These are phyloP conservation scores for Drosophila ochracea DNA, from an alignment of 2,888 invertebrate species.

Conservation along the genomic window DNA sequence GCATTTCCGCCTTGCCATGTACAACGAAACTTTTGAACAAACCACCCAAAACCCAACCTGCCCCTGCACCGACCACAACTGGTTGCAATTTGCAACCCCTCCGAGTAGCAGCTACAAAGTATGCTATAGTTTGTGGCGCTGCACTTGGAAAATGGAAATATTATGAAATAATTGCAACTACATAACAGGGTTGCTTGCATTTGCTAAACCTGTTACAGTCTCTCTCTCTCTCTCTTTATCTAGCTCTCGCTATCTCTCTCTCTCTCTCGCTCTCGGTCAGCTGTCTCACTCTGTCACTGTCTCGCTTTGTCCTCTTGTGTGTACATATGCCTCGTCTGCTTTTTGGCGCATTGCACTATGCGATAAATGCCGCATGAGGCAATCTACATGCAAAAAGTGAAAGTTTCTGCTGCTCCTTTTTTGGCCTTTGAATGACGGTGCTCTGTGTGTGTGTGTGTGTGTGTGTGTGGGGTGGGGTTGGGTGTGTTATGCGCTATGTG, in stretches of 20 bases:
- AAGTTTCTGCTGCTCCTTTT: conserved; percentile 77
- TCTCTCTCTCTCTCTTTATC: neutral
- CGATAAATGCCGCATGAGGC: conserved; percentile 74
- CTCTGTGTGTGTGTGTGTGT: conserved; percentile 5
- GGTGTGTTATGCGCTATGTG: conserved; percentile 55
- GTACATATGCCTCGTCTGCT: conserved; percentile 50
- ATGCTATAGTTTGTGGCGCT: conserved; percentile 59
- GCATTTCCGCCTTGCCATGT: conserved; percentile 50
- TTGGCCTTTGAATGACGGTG: conserved; percentile 27
- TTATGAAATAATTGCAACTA: conserved; percentile 76
- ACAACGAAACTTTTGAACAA: conserved; percentile 52
- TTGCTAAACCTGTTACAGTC: conserved; percentile 27
- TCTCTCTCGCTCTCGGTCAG: neutral
- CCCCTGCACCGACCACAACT: neutral
- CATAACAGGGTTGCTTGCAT: conserved; percentile 62
- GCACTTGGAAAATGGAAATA: conserved; percentile 57
- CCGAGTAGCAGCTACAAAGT: conserved; percentile 37
- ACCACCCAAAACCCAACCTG: neutral
- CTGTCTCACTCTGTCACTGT: neutral
- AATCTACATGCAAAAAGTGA: conserved; percentile 68
- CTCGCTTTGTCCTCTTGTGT: neutral
- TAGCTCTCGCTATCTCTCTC: neutral
- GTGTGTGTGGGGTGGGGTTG: conserved; percentile 6
- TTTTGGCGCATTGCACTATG: conserved; percentile 76
- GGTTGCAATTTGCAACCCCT: conserved; percentile 51